Conservation (phyloP, 2,888 invertebrate species). For the Dione vanillae region DNA sequence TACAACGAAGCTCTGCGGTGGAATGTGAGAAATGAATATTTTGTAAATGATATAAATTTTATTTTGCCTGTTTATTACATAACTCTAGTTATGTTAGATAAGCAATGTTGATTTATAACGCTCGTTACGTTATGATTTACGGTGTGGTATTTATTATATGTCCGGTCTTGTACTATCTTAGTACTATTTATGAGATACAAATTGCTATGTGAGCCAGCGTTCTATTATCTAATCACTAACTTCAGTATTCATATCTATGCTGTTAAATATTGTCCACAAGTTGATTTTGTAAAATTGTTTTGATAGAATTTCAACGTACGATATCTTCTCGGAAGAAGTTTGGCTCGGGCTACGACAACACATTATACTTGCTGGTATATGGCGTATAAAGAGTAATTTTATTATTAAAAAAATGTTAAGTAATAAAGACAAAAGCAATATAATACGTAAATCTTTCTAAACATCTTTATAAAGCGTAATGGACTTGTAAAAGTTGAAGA, state of each 20-base stretch:
- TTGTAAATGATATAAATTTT: slow-evolving; percentile 30
- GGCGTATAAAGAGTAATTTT: slow-evolving; percentile 18
- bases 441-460: too few relatives aligned
- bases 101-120: slow-evolving; percentile 16
- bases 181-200: slow-evolving; percentile 9
- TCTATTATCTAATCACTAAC: neutral
- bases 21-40: slow-evolving; percentile 66
- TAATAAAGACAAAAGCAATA: too few relatives aligned
- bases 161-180: neutral
- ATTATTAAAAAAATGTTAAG: too few relatives aligned
- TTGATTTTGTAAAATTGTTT: slow-evolving; percentile 8
- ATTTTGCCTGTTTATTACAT: slow-evolving; percentile 7
- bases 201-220: neutral
- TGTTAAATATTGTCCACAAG: slow-evolving; percentile 1
- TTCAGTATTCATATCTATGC: neutral
- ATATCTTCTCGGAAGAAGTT: slow-evolving; percentile 81
- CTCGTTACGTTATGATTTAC: slow-evolving; percentile 13
- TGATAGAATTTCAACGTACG: slow-evolving; percentile 63
- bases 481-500: too few relatives aligned
- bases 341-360: slow-evolving; percentile 81
- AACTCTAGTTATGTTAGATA: slow-evolving; percentile 15
- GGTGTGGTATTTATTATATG: neutral
- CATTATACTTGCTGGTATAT: slow-evolving; percentile 72
- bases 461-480: too few relatives aligned
- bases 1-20: slow-evolving; percentile 77